Conservation (phyloP, 2,113 vertebrate species). For the Dicentrarchus labrax region DNA sequence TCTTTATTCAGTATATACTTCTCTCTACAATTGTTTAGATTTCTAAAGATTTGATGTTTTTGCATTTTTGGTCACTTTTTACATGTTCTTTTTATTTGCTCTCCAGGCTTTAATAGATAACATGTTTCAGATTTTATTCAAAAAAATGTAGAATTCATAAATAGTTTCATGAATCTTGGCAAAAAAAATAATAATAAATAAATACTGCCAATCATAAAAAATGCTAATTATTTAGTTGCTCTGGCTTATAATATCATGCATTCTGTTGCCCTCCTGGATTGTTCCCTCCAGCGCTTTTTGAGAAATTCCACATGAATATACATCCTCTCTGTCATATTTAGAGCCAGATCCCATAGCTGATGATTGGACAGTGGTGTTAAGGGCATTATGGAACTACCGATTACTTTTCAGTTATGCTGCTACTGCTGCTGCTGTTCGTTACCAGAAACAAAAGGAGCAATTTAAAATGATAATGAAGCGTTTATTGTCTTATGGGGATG, state of each 20-base stretch:
- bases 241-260: constrained; percentile 20
- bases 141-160: neutral
- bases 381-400: constrained; percentile 61
- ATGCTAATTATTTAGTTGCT: constrained; percentile 33
- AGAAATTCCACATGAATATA: constrained; percentile 40
- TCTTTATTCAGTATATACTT: constrained; percentile 58
- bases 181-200: neutral
- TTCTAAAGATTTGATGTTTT: constrained; percentile 42
- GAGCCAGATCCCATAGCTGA: constrained; percentile 18
- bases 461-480: constrained; percentile 85
- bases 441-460: constrained; percentile 78
- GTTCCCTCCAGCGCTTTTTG: constrained; percentile 20
- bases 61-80: constrained; percentile 18
- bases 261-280: constrained; percentile 34
- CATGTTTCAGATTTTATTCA: constrained; percentile 22
- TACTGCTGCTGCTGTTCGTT: constrained; percentile 50
- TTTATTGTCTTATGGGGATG: constrained; percentile 81
- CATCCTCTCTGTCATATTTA: constrained; percentile 33
- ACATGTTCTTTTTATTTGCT: constrained; percentile 20
- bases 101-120: constrained; percentile 11
- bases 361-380: constrained; percentile 55
- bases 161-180: constrained; percentile 14
- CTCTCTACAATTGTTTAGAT: constrained; percentile 49
- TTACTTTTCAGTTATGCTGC: constrained; percentile 72
- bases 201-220: neutral